Evolutionary conservation across 2,113 vertebrate species (phyloP), one percentile per base, ranked within the genome.

Genomic region (Amblyornis subalaris): DNA sequence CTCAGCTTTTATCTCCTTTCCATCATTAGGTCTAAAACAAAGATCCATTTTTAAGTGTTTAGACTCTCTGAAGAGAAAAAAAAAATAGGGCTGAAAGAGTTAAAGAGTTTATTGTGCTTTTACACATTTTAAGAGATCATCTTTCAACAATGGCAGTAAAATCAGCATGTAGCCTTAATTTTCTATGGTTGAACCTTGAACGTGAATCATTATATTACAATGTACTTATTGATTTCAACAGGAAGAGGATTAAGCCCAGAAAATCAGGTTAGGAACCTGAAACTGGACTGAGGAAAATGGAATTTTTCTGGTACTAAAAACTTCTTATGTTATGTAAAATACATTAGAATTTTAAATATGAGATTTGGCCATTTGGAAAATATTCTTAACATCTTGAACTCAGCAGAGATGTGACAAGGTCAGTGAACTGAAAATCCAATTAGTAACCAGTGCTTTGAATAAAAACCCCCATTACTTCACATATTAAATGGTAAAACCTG

Each of bases 191-290:
- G 90, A 98, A 98, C 97, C 97, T 98, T 98, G 96, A 98, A 98
- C 95, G 95, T 98, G 98, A 99, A 99, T 99, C 97, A 98, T 98
- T 98, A 97, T 97, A 98, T 97, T 98, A 98, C 98, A 98, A 98
- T 98, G 98, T 98, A 98, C 98, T 98, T 98, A 98, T 98, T 98
- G 98, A 98, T 99, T 98, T 98, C 98, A 98, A 98, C 98, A 99
- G 98, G 99, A 99, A 99, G 98, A 98, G 72, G 96, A 98, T 98
- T 99, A 99, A 98, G 97, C 97, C 98, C 96, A 99, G 98, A 98
- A 99, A 98, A 98, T 98, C 95, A 90, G 97, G 95, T 96, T 95
- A 95, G 98, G 98, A 99, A 99, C 96, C 90, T 96, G 98, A 99
- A 98, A 98, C 98, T 95, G 83, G 70, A 96, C 96, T 82, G 97